Conservation (phyloP, 2,888 invertebrate genomes). For the Teleogryllus oceanicus region DNA sequence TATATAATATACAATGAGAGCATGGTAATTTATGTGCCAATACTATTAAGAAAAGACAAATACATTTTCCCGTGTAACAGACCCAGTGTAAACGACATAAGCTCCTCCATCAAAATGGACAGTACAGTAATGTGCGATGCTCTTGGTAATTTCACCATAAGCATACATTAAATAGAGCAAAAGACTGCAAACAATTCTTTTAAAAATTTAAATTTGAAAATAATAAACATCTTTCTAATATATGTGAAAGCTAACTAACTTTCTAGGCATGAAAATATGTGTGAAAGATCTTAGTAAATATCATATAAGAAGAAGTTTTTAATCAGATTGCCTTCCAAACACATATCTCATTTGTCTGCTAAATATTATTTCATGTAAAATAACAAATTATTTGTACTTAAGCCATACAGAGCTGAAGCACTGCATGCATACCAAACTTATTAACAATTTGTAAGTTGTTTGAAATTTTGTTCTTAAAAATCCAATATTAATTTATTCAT, state of each 20-base stretch:
- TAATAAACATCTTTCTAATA: not conserved
- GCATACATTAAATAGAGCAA: not conserved
- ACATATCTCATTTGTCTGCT: conserved; percentile 31
- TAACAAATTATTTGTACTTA: too few relatives aligned
- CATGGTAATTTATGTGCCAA: not conserved
- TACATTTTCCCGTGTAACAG: conserved; percentile 4
- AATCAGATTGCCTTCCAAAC: conserved; percentile 11
- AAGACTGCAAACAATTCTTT: not conserved
- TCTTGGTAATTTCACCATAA: not conserved
- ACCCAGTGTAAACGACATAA: not conserved
- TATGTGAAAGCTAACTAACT: not conserved
- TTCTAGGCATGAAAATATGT: not conserved
- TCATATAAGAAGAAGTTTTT: not conserved
- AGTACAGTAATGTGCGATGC: not conserved
- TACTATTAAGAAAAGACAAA: not conserved
- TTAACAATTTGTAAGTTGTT: too few relatives aligned
- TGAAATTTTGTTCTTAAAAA: too few relatives aligned
- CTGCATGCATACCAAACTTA: too few relatives aligned
- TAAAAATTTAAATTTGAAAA: not conserved
- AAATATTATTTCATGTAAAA: conserved; percentile 19
- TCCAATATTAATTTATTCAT: too few relatives aligned
- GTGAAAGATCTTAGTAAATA: conserved; percentile 7
- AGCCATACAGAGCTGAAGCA: too few relatives aligned
- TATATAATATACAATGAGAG: not conserved
- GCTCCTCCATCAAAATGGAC: not conserved